Evolutionary conservation across 37 sponge, comb jelly and placozoan genomes (phyloP), one percentile per base, ranked within the genome.

Genomic region (Cliona cf. orientalis): DNA sequence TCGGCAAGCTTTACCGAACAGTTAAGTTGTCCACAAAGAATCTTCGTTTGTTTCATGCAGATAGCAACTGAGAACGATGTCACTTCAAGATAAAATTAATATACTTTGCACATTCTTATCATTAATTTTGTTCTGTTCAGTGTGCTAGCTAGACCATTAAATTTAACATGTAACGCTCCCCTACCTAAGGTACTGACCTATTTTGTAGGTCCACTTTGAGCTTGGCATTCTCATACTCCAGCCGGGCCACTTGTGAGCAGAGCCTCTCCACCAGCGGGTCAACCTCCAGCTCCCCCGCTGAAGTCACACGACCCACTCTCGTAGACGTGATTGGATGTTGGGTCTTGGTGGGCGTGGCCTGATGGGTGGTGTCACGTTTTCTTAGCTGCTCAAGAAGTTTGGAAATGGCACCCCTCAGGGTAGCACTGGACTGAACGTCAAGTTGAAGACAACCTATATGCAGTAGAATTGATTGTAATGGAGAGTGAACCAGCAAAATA

Each of bases 191-290:
- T 61, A 46, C 73, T 59, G 3, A 86, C 87, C 65, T 79, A 69
- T 75, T 75, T 58, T 87, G 87, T 25, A 87, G 65, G 32, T 86
- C 86, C 3, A 86, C n/a, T 38, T 61, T 78, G 31, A 86, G 53
- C 57, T 72, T 86, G 6, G 80, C 73, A 66, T 79, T 78, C 41
- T 57, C 53, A 72, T 86, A 86, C 32, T 86, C 66, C 57, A 86
- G 58, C 19, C 34, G 29, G 39, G 55, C 55, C 0, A 80, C 29
- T 6, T 80, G 53, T n/a, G 36, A 26, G 7, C 25, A 39, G 35
- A 55, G 75, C 58, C 11, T 31, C 67, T 66, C 37, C 17, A 49
- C n/a, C 65, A 63, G 21, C 39, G 21, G 39, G 2, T 22, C 68
- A n/a, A 31, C 36, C 7, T 5, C 37, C 26, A 69, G 34, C 41